Conservation (phyloP, 2,113 vertebrate genomes). For the Mellivora capensis region DNA sequence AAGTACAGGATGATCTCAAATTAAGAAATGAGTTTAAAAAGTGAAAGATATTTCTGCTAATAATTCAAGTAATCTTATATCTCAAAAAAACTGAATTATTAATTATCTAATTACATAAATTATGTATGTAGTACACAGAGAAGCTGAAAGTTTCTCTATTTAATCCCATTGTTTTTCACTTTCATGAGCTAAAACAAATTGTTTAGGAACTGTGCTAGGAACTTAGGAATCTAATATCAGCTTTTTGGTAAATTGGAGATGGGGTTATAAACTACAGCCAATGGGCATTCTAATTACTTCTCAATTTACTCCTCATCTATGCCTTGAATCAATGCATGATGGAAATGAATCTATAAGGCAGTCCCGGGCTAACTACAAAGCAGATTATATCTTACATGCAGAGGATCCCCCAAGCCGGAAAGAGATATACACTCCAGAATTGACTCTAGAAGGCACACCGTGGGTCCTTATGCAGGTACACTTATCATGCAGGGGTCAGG, state of each 20-base stretch:
- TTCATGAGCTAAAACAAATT: background rate
- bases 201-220: background rate
- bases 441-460: background rate
- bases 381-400: background rate
- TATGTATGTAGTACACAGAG: background rate
- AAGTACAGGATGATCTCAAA: background rate
- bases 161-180: background rate
- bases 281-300: background rate
- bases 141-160: background rate
- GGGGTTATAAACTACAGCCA: background rate
- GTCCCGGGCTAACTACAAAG: background rate
- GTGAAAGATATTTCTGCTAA: background rate
- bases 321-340: background rate
- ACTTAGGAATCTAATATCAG: background rate
- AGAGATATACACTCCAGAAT: background rate
- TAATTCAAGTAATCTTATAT: background rate
- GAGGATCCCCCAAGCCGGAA: background rate
- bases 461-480: background rate
- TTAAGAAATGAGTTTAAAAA: background rate
- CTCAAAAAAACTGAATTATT: background rate
- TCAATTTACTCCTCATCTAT: background rate
- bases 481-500: background rate
- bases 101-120: background rate
- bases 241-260: background rate
- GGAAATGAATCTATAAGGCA: background rate